These are phyloP conservation scores for Coelogynopora nodosa DNA, from an alignment of 2,888 invertebrate genomes.

Conservation along the genomic window DNA sequence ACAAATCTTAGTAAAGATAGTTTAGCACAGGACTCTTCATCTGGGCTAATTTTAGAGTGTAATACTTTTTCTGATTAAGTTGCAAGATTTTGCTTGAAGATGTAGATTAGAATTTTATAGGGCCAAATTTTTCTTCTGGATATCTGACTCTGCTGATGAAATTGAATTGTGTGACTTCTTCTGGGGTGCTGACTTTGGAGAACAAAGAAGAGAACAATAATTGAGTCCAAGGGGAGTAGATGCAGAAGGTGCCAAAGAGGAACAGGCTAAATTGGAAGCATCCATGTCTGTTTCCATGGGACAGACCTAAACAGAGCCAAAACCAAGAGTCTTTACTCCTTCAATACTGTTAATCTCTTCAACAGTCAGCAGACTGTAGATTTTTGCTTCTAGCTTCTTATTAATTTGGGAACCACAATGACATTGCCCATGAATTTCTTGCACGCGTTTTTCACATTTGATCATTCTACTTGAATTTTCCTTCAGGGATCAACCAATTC, in stretches of 20 bases:
- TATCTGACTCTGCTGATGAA: neutral
- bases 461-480: neutral
- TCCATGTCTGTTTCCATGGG: neutral
- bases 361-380: neutral
- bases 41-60: neutral
- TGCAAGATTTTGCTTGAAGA: neutral
- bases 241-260: neutral
- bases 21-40: neutral
- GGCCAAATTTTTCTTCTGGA: neutral
- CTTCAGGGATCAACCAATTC: neutral
- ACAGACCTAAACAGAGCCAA: neutral
- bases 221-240: neutral
- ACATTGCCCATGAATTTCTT: neutral
- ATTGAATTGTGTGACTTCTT: neutral
- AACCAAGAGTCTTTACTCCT: neutral
- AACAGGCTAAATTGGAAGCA: neutral
- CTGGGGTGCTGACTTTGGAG: neutral
- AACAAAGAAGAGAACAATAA: neutral
- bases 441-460: neutral
- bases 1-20: neutral
- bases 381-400: neutral
- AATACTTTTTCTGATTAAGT: neutral
- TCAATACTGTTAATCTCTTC: neutral
- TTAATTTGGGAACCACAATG: neutral
- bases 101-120: neutral